Evolutionary conservation across 2,113 vertebrate species (phyloP), one percentile per base, ranked within the genome.

Genomic region (Bostrychus sinensis): DNA sequence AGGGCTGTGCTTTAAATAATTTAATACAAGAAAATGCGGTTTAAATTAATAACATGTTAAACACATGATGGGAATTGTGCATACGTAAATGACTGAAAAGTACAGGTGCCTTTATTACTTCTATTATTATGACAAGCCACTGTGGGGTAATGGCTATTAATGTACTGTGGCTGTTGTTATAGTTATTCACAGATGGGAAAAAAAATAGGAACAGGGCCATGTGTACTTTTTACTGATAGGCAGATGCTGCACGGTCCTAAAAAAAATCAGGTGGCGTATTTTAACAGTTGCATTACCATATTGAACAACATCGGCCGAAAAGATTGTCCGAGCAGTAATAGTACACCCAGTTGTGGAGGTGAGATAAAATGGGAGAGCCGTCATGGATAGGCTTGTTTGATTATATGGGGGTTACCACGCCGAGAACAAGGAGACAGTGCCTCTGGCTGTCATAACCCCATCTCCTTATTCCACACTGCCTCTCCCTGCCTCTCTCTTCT

Each of bases 391-490:
- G 65, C 78, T 78, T 61, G 75, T 80, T 70, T 81, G 69, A 64
- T 86, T 74, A 67, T 83, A 78, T 77, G 48, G 56, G 62, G 78
- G 67, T 75, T 73, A 51, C 26, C 48, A 71, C 58, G 20, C 43
- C 58, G 62, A 79, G 78, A 75, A 72, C 68, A 41, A 69, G 83
- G 77, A 88, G 81, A 87, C 60, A 83, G 78, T 63, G 82, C 82
- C 83, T 78, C 83, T 88, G 85, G 86, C 83, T 87, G 77, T 88
- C 83, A 79, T 80, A 81, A 72, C 75, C 77, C 79, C 75, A 75
- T 81, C 67, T 78, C 56, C 58, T 72, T 73, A 46, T 73, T 63
- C 61, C 62, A 2, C 77, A 62, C 42, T 62, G 54, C 38, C 63
- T 61, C 77, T 64, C 64, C 26, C 66, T 67, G 39, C 60, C 26